phyloP scores from a whole-genome alignment of 2,888 invertebrate genomes.

The Matsumyia berberina region DNA sequence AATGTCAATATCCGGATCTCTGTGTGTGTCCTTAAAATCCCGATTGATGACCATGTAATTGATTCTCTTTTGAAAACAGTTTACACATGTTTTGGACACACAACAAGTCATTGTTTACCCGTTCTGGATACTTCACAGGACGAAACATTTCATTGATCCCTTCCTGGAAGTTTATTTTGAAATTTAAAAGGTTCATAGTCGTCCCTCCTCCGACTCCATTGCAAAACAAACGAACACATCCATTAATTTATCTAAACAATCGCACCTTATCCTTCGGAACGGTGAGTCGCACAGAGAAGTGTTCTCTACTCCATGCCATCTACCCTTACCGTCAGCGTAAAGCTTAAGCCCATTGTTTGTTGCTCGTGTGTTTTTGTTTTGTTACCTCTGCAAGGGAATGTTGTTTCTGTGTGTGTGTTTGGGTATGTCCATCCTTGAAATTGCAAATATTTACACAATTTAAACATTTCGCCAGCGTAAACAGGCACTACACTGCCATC shows the following conservation, averaged over 20 bases:
- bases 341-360: slow-evolving; percentile 28
- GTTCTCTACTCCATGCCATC: neutral
- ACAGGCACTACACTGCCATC: slow-evolving; percentile 37
- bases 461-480: slow-evolving; percentile 62
- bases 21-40: neutral
- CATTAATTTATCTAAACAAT: slow-evolving; percentile 69
- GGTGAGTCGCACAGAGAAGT: slow-evolving; percentile 19
- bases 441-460: slow-evolving; percentile 67
- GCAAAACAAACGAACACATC: slow-evolving; percentile 35
- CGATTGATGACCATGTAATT: slow-evolving; percentile 47
- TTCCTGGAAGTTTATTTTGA: neutral
- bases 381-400: neutral
- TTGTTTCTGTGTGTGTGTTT: neutral
- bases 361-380: slow-evolving; percentile 25
- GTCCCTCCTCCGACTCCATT: slow-evolving; percentile 38
- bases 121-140: neutral
- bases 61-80: slow-evolving; percentile 30
- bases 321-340: slow-evolving; percentile 1
- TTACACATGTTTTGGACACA: slow-evolving; percentile 31
- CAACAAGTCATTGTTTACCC: slow-evolving; percentile 28
- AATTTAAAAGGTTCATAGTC: neutral
- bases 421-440: slow-evolving; percentile 36
- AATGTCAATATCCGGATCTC: slow-evolving; percentile 15
- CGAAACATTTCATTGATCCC: neutral
- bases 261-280: slow-evolving; percentile 48